Evolutionary conservation across 2,113 vertebrate species (phyloP), one percentile per base, ranked within the genome.

Genomic region (Stegastes partitus): DNA sequence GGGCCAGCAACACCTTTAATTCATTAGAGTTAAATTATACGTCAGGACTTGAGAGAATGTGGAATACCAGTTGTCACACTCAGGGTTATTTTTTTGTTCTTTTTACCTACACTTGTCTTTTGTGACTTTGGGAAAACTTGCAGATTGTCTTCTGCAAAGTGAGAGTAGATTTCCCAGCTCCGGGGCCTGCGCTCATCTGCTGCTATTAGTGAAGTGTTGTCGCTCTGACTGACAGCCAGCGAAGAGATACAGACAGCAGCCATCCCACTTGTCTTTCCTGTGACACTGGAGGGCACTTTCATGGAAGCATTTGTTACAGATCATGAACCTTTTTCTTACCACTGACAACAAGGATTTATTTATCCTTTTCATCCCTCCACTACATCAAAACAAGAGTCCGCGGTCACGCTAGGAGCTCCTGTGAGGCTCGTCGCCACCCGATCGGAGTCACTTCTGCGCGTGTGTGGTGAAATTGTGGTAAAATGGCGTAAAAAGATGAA

Each of bases 201-300:
- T 25, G 54, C 28, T 37, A 44, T 56, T 64, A 12, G 49, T 55
- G 28, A 44, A 68, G 28, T 9, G 11, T 3, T 50, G 45, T 72
- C 37, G 39, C 25, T 31, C 42, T 39, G 75, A 82, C 56, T 23
- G 70, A 61, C 59, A 28, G 18, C 7, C 18, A 45, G 34, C 1
- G 68, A 83, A 9, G n/a, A 19, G 50, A 63, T 10, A 21, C 54
- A 44, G 65, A 56, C 56, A 51, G 69, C 55, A 81, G 63, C 70
- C 37, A 12, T 55, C 50, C 26, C 37, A 2, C 44, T 79, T 8
- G 22, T 65, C 37, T 47, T 47, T 54, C 47, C 49, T 25, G 1
- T 67, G n/a, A 54, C 34, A 26, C 47, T 31, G 5, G 1, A 42
- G 45, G 1, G 23, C 71, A 53, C 19, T n/a, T 74, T 72, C 47